phyloP scores from a whole-genome alignment of 2,797 vertebrate species.

The Phataginus tetradactyla region DNA sequence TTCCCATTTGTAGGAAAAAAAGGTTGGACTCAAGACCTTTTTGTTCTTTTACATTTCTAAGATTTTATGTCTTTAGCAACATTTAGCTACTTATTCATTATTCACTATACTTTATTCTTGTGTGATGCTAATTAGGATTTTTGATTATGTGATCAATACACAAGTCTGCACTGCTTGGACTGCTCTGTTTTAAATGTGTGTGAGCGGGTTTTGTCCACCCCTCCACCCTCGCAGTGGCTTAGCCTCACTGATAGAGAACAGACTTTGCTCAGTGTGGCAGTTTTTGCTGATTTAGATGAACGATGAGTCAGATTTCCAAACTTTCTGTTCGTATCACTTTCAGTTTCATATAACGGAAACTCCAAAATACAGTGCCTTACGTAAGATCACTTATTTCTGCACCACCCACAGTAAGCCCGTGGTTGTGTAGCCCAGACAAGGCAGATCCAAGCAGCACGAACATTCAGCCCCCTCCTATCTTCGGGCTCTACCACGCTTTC shows the following conservation, averaged over 20 bases:
- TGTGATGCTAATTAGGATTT: background rate
- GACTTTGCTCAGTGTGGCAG: background rate
- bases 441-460: background rate
- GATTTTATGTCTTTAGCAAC: conserved; percentile 13
- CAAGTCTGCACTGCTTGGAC: background rate
- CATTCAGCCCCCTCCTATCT: background rate
- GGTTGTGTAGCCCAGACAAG: background rate
- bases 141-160: background rate
- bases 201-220: background rate
- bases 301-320: background rate
- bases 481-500: background rate
- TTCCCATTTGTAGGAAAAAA: background rate
- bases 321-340: background rate
- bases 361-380: background rate
- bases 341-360: background rate
- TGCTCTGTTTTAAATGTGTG: background rate
- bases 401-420: background rate
- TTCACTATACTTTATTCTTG: conserved; percentile 7
- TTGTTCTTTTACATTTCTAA: conserved; percentile 14
- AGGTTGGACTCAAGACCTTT: background rate
- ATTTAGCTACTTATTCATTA: background rate
- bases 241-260: background rate
- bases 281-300: background rate
- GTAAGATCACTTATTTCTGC: background rate
- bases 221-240: background rate